phyloP scores from a whole-genome alignment of 2,888 invertebrate species.

The Drosophila tanythrix region DNA sequence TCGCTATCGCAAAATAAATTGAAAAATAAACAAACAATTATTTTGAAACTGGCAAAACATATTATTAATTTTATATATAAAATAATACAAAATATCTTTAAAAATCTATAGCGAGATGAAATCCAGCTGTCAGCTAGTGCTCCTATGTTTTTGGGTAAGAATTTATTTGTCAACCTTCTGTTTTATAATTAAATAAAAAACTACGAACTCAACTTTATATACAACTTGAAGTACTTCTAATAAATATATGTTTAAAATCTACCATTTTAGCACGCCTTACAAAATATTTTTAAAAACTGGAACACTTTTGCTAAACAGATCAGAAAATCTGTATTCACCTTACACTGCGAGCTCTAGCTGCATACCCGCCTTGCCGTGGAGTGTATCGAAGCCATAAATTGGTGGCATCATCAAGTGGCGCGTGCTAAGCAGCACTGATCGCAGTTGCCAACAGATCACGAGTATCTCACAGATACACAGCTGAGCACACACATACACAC shows the following conservation, averaged over 20 bases:
- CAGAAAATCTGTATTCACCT: not conserved
- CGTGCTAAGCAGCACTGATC: slow-evolving; percentile 42
- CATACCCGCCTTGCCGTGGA: slow-evolving; percentile 11
- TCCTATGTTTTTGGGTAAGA: too few species aligned
- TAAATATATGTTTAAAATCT: too few species aligned
- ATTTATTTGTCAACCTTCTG: too few species aligned
- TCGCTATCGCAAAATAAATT: too few species aligned
- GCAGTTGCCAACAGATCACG: slow-evolving; percentile 45
- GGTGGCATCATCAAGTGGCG: slow-evolving; percentile 42
- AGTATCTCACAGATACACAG: slow-evolving; percentile 46
- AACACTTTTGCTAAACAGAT: not conserved
- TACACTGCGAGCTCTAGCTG: not conserved
- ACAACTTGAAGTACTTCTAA: too few species aligned
- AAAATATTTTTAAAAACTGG: not conserved
- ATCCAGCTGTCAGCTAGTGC: too few species aligned
- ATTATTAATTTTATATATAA: not conserved
- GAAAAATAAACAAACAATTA: too few species aligned
- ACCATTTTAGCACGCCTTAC: too few species aligned
- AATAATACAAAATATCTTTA: not conserved
- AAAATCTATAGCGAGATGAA: too few species aligned
- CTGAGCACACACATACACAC: not conserved
- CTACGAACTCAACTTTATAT: too few species aligned
- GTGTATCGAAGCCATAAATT: slow-evolving; percentile 49
- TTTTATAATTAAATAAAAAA: too few species aligned
- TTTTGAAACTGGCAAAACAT: too few species aligned